These are phyloP conservation scores for Polydrusus pterygomalis DNA, from an alignment of 2,888 invertebrate species.

Conservation along the genomic window DNA sequence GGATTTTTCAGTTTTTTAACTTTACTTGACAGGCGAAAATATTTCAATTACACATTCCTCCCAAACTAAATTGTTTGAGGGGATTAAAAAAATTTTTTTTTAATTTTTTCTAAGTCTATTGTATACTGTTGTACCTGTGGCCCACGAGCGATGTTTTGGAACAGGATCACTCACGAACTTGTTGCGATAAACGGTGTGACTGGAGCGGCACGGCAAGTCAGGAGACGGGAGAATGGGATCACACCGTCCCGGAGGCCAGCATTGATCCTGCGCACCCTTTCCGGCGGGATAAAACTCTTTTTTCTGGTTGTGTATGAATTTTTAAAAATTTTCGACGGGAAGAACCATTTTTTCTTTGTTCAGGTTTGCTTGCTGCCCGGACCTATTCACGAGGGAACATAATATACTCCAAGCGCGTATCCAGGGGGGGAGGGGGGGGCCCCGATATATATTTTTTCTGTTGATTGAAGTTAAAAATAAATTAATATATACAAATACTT, in stretches of 20 bases:
- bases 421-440: too few species aligned
- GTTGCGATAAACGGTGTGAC: conserved; percentile 42
- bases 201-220: conserved; percentile 47
- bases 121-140: conserved; percentile 41
- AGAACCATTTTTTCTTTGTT: too few species aligned
- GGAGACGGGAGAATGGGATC: conserved; percentile 48
- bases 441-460: too few species aligned
- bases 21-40: too few species aligned
- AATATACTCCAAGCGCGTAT: too few species aligned
- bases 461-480: too few species aligned
- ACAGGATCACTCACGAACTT: conserved; percentile 48
- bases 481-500: too few species aligned
- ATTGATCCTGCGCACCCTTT: conserved; percentile 54
- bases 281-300: conserved; percentile 40
- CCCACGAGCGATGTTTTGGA: conserved; percentile 48
- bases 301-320: conserved; percentile 1
- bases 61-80: too few species aligned
- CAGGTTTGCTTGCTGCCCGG: too few species aligned
- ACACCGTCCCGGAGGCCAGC: conserved; percentile 51
- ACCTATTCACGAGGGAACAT: too few species aligned
- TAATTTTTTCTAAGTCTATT: neutral
- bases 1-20: too few species aligned
- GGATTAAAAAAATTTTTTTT: neutral
- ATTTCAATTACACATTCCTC: too few species aligned
- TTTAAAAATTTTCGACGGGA: neutral